Evolutionary conservation across 2,113 vertebrate genomes (phyloP).

Genomic region (Dolichallabes microphthalmus): DNA sequence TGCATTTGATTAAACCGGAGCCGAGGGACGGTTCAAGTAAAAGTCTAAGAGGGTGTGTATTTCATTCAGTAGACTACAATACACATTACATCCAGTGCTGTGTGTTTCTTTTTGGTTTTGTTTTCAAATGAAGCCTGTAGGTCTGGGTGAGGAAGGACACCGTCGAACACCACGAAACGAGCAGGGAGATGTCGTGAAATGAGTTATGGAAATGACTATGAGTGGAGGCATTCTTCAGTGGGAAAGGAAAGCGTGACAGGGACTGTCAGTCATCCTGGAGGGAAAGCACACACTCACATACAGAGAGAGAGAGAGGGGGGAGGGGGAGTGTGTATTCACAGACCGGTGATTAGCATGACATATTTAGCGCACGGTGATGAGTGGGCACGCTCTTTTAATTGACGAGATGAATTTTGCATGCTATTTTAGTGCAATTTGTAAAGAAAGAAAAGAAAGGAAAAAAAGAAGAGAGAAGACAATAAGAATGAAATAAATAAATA

Average conservation of each 20-base stretch:
- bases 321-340: slow-evolving; percentile 53
- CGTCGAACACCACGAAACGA: slow-evolving; percentile 30
- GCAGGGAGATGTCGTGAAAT: slow-evolving; percentile 50
- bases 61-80: slow-evolving; percentile 9
- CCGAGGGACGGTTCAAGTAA: slow-evolving; percentile 35
- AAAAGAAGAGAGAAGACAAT: no score
- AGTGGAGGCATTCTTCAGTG: slow-evolving; percentile 30
- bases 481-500: not conserved
- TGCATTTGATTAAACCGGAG: slow-evolving; percentile 49
- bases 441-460: no score
- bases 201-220: slow-evolving; percentile 46
- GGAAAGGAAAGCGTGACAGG: slow-evolving; percentile 29
- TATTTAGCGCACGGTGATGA: slow-evolving; percentile 63
- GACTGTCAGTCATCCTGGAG: slow-evolving; percentile 24
- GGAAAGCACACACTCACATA: not conserved
- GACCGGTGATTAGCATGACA: slow-evolving; percentile 63
- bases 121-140: slow-evolving; percentile 18
- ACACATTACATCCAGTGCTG: slow-evolving; percentile 19
- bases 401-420: slow-evolving; percentile 55
- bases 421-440: slow-evolving; percentile 61
- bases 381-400: slow-evolving; percentile 61
- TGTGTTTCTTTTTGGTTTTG: slow-evolving; percentile 3
- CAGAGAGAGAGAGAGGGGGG: not conserved
- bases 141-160: not conserved
- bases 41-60: slow-evolving; percentile 36